Conservation (phyloP, 2,797 vertebrate species). For the Amphiprion clarkii region DNA sequence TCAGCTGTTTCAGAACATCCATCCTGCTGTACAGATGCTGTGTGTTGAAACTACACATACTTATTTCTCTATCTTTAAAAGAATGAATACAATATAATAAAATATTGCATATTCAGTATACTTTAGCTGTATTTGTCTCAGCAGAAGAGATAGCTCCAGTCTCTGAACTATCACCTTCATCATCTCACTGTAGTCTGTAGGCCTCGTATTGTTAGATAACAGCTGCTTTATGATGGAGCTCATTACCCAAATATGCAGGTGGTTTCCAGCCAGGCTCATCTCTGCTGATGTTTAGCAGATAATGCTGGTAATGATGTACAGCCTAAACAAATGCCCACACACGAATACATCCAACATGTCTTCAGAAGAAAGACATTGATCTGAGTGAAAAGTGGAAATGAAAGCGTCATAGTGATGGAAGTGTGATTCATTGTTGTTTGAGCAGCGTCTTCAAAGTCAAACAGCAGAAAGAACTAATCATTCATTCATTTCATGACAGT, state of each 20-base stretch:
- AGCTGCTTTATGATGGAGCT: conserved; percentile 5
- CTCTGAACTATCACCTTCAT: not conserved
- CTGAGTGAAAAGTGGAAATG: not conserved
- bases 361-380: not conserved
- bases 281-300: conserved; percentile 14
- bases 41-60: no score
- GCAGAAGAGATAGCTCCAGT: no score
- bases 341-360: conserved; percentile 7
- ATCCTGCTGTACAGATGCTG: no score
- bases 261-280: not conserved
- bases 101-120: no score
- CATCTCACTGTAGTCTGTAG: not conserved
- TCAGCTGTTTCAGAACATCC: no score
- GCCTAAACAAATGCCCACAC: conserved; percentile 8
- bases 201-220: conserved; percentile 2
- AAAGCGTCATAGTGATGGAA: conserved; percentile 33
- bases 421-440: conserved; percentile 7
- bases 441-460: conserved; percentile 11
- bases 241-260: conserved; percentile 17
- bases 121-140: no score
- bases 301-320: conserved; percentile 13
- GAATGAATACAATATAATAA: no score
- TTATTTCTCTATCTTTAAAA: no score
- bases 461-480: conserved; percentile 19
- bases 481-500: not conserved